phyloP scores from a whole-genome alignment of 2,113 vertebrate species.

The Anarrhichthys ocellatus region DNA sequence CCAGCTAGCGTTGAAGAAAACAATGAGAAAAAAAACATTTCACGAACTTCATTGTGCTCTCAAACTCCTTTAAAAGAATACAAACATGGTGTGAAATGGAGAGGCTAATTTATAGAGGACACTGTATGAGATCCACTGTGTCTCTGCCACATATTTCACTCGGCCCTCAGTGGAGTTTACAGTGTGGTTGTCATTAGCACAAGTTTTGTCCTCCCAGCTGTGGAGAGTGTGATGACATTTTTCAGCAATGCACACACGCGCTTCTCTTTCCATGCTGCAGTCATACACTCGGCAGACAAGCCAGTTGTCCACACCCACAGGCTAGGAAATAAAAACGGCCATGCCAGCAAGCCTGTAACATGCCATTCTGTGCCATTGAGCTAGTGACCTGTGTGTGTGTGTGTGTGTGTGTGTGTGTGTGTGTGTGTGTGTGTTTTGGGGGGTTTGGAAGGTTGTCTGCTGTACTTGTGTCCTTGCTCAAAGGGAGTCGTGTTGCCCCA shows the following conservation, averaged over 20 bases:
- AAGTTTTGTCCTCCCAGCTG: slow-evolving; percentile 55
- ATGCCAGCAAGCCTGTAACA: slow-evolving; percentile 40
- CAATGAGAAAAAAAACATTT: background rate
- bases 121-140: background rate
- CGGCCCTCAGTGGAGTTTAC: slow-evolving; percentile 38
- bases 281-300: slow-evolving; percentile 48
- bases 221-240: slow-evolving; percentile 53
- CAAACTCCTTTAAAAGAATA: background rate
- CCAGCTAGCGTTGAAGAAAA: background rate
- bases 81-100: background rate
- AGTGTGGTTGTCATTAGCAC: slow-evolving; percentile 49
- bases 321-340: slow-evolving; percentile 59
- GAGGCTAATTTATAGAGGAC: slow-evolving; percentile 10
- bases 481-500: background rate
- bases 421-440: background rate
- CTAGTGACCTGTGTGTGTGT: slow-evolving; percentile 6
- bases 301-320: slow-evolving; percentile 42
- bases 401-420: slow-evolving; percentile 16
- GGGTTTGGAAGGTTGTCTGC: background rate
- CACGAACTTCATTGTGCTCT: background rate
- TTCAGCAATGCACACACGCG: slow-evolving; percentile 17
- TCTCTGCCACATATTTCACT: slow-evolving; percentile 28
- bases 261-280: slow-evolving; percentile 50
- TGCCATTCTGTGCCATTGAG: slow-evolving; percentile 21
- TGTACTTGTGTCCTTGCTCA: background rate